Evolutionary conservation across 2,113 vertebrate genomes (phyloP), one percentile per base, ranked within the genome.

Genomic region (Corydoras sp.): DNA sequence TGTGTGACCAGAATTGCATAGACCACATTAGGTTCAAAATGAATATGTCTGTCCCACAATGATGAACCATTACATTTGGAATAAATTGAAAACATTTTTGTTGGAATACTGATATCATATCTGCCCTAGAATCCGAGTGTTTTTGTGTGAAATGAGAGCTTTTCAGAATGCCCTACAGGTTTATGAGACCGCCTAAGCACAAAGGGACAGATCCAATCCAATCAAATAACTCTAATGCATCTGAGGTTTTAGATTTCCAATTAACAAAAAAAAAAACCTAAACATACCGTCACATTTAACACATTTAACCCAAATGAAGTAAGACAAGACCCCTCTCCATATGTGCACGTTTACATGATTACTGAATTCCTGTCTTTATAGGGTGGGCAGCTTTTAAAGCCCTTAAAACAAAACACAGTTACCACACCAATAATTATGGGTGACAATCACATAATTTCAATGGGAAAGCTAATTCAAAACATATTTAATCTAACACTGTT

Each of bases 371-470:
- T 64, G 31, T 62, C 62, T 78, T 78, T 65, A 75, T 60, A 54
- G 59, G 18, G 54, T 58, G 56, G 54, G 9, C 24, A 64, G 49
- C 60, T 65, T 75, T 35, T 68, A 78, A 72, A 69, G 64, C 49
- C 67, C 72, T 78, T 68, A 72, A 68, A 69, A 68, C 77, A 68
- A 65, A 78, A 64, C 69, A 76, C 51, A 74, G 31, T 68, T 74
- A 55, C 56, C 64, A 68, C 67, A 66, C 62, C 61, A 77, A 60
- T 62, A 66, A 74, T 48, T 15, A 62, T 43, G 72, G 56, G 72
- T 71, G 63, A 49, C 58, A 65, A 76, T 71, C 69, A 54, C 50
- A 68, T 73, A 55, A 74, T 56, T 74, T 68, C 12, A 49, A 62
- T 11, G 32, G 50, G 32, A 68, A 49, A 49, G 30, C 14, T 74